phyloP scores from a whole-genome alignment of 2,113 vertebrate species.

The Hipposideros armiger region DNA sequence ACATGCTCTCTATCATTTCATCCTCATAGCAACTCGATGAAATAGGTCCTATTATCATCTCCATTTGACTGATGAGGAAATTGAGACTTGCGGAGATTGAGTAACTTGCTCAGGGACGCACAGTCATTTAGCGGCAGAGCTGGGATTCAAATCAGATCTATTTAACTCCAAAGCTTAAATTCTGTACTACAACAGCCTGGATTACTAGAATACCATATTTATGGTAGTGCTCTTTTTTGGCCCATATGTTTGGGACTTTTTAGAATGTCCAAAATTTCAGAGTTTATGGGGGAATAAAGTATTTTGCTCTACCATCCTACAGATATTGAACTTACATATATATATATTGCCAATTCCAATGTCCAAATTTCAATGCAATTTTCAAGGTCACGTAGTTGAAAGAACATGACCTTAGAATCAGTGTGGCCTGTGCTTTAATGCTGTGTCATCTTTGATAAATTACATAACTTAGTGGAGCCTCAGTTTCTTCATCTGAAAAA shows the following conservation, averaged over 20 bases:
- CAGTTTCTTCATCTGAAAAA: not conserved
- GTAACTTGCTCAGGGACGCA: not conserved
- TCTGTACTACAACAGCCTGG: not conserved
- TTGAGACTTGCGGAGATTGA: not conserved
- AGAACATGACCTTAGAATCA: not conserved
- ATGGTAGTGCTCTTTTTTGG: not conserved
- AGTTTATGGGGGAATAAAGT: not conserved
- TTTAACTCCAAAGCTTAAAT: not conserved
- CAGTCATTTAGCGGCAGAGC: not conserved
- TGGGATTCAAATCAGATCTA: not conserved
- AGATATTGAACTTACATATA: not conserved
- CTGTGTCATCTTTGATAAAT: not conserved
- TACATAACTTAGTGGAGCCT: not conserved
- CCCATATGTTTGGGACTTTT: not conserved
- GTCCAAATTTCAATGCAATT: not conserved
- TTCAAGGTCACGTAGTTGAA: not conserved
- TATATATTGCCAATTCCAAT: not conserved
- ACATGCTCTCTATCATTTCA: not conserved
- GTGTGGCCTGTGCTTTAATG: not conserved
- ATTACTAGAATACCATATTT: not conserved
- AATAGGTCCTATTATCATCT: not conserved
- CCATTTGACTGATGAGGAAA: not conserved
- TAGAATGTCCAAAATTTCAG: not conserved
- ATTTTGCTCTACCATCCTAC: not conserved
- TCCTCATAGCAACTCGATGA: not conserved